Conservation (phyloP, 2,797 vertebrate species). For the Sparus aurata region DNA sequence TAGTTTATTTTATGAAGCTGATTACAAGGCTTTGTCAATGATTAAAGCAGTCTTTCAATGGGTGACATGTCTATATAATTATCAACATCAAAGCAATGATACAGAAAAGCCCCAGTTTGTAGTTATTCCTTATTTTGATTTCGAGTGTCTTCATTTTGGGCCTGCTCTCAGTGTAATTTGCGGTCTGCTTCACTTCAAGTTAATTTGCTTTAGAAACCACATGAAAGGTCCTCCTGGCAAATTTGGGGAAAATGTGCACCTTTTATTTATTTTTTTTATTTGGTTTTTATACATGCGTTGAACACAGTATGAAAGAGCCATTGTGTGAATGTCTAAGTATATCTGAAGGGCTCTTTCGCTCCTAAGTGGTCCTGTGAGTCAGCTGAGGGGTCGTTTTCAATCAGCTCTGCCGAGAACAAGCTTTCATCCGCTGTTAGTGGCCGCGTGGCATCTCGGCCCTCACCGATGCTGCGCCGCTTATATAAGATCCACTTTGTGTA, state of each 20-base stretch:
- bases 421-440: slow-evolving; percentile 40
- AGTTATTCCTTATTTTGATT: slow-evolving; percentile 44
- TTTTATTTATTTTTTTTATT: slow-evolving; percentile 30
- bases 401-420: slow-evolving; percentile 48
- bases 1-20: slow-evolving; percentile 9
- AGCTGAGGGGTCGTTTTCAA: slow-evolving; percentile 63
- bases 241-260: slow-evolving; percentile 23
- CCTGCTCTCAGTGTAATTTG: slow-evolving; percentile 48
- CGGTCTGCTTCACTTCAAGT: slow-evolving; percentile 44
- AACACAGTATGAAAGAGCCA: slow-evolving; percentile 38
- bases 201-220: slow-evolving; percentile 59
- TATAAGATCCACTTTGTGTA: slow-evolving; percentile 72
- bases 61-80: slow-evolving; percentile 40
- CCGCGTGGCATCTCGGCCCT: slow-evolving; percentile 17
- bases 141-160: slow-evolving; percentile 19
- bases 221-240: slow-evolving; percentile 48
- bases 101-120: slow-evolving; percentile 15
- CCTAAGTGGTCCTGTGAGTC: slow-evolving; percentile 62
- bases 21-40: neutral
- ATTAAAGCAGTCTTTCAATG: neutral
- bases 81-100: slow-evolving; percentile 48
- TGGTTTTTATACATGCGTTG: slow-evolving; percentile 51
- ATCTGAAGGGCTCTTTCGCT: slow-evolving; percentile 47
- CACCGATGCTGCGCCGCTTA: slow-evolving; percentile 52
- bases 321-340: slow-evolving; percentile 33